phyloP scores from a whole-genome alignment of 2,888 invertebrate genomes.

The Pseudanteris insignis region DNA sequence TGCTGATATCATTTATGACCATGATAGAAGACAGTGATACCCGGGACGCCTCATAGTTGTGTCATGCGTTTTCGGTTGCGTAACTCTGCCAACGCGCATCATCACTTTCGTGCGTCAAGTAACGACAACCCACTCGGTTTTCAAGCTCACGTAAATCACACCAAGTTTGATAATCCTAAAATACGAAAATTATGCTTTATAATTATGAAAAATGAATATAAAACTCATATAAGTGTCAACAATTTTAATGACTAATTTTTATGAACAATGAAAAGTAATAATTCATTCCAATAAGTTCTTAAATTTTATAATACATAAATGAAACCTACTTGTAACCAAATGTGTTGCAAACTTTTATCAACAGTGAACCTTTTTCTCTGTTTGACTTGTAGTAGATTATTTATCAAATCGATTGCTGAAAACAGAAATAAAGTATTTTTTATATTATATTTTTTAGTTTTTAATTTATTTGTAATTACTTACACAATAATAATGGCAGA shows the following conservation, averaged over 20 bases:
- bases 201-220: too few relatives aligned
- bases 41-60: slow-evolving; percentile 52
- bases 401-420: slow-evolving; percentile 96
- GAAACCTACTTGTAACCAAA: slow-evolving; percentile 91
- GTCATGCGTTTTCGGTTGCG: slow-evolving; percentile 61
- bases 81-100: slow-evolving; percentile 86
- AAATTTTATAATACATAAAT: not conserved
- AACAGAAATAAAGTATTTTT: too few relatives aligned
- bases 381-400: slow-evolving; percentile 96
- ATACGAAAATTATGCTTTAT: too few relatives aligned
- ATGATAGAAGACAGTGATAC: slow-evolving; percentile 49
- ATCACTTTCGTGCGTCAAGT: slow-evolving; percentile 91
- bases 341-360: slow-evolving; percentile 93
- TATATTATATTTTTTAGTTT: too few relatives aligned
- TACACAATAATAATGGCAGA: too few relatives aligned
- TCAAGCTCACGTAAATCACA: slow-evolving; percentile 91
- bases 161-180: slow-evolving; percentile 91
- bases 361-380: slow-evolving; percentile 94
- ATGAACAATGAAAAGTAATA: not conserved
- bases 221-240: too few relatives aligned
- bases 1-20: slow-evolving; percentile 56
- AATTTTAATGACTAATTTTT: too few relatives aligned
- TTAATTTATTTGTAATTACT: too few relatives aligned
- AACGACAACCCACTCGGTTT: slow-evolving; percentile 77
- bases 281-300: not conserved